phyloP scores from a whole-genome alignment of 2,113 vertebrate genomes.

The Ameiurus melas region DNA sequence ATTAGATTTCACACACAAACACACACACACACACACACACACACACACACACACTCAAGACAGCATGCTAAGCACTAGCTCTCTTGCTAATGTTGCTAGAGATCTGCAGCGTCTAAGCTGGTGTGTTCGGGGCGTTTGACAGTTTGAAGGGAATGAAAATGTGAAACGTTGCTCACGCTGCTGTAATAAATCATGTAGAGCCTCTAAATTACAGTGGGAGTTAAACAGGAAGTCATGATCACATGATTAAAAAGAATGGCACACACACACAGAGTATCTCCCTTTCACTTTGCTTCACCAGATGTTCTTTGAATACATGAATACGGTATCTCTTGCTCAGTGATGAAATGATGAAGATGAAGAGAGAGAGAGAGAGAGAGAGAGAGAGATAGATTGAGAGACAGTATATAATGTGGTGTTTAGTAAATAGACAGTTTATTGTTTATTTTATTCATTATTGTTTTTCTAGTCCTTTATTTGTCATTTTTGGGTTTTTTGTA shows the following conservation, averaged over 20 bases:
- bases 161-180: neutral
- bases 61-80: neutral
- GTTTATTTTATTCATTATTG: too few species aligned
- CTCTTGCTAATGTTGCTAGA: neutral
- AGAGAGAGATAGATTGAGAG: neutral
- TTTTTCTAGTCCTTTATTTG: too few species aligned
- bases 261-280: neutral
- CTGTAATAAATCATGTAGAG: neutral
- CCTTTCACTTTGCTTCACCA: neutral
- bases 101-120: neutral
- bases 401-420: neutral
- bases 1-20: conserved; percentile 27
- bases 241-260: neutral
- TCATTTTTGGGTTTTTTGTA: too few species aligned
- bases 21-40: too few species aligned
- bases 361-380: neutral
- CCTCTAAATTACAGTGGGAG: neutral
- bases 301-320: neutral
- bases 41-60: neutral
- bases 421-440: neutral
- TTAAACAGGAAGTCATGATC: conserved; percentile 11
- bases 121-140: neutral
- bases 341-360: neutral
- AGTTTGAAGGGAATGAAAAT: neutral
- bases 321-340: neutral